Base-by-base conservation (phyloP, 1,140 invertebrate species). In the Odontomachus brunneus region DNA sequence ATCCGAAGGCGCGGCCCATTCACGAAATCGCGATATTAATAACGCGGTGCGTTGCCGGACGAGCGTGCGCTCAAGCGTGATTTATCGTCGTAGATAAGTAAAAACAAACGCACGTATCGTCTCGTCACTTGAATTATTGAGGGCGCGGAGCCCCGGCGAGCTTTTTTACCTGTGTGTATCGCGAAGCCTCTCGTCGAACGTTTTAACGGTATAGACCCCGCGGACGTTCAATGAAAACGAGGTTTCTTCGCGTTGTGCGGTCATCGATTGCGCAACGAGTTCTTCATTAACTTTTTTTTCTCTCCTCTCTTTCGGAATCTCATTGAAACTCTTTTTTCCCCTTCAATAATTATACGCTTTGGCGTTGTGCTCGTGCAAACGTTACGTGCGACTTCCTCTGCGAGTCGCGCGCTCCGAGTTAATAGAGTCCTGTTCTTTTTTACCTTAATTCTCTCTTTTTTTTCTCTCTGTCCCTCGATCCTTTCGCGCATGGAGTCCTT, bases 61-160 rank as follows among this genome's bases (percentile, higher is more conserved):
- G 19, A 2, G 29, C 26, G 44, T 17, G 15, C 29, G 26, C 22
- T 57, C 15, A 22, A 24, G 53, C 33, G 63, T 67, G 63, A 78
- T 69, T 69, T 44, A 29, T 67, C 38, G 33, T 57, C 17, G 19
- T 11, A 44, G 29, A 78, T 69, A 55, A 53, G 63, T 51, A 78
- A 78, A 69, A 78, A 69, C 29, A 78, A 78, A 69, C 29, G 19
- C 44, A 53, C 63, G 11, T 66, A 69, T 78, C 55, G 33, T 19
- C 51, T 67, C 29, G 26, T 7, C 29, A 26, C 5, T 78, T 67
- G 14, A 67, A 55, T 67, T 57, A 55, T 57, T n/a, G 63, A 26
- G 51, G n/a, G 55, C 17, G 60, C 60, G 33, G 53, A 14, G 38
- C 9, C n/a, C 2, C 19, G 22, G 19, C 22, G 49, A 57, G 17